Conservation (phyloP, 2,113 vertebrate genomes). For the Solea senegalensis region DNA sequence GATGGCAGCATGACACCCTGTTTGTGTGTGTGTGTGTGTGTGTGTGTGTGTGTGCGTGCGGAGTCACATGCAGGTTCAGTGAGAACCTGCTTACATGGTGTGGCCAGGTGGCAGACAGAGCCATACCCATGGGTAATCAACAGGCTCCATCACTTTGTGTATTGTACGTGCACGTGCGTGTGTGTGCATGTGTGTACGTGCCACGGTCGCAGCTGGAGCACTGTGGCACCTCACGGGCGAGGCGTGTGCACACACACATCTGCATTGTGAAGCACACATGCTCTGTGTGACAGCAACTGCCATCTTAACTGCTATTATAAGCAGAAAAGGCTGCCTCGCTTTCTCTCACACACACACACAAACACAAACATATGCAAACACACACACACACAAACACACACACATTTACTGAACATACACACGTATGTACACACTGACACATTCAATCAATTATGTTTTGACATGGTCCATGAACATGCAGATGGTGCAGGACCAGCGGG, state of each 20-base stretch:
- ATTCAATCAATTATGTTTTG: constrained; percentile 66
- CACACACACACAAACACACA: constrained; percentile 12
- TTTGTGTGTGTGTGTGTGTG: background rate
- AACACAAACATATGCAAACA: constrained; percentile 8
- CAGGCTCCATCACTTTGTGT: constrained; percentile 53
- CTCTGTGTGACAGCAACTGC: constrained; percentile 22
- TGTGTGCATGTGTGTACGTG: constrained; percentile 23
- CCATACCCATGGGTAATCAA: constrained; percentile 58
- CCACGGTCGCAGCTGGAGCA: constrained; percentile 23
- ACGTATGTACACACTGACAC: constrained; percentile 36
- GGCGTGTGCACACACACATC: constrained; percentile 33
- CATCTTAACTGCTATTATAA: constrained; percentile 32
- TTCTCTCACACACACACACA: background rate
- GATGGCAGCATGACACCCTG: constrained; percentile 9
- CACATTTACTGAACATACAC: background rate
- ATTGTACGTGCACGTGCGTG: background rate
- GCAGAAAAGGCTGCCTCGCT: background rate
- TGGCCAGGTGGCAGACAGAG: constrained; percentile 57
- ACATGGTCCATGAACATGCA: constrained; percentile 71
- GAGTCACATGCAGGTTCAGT: constrained; percentile 38
- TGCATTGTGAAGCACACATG: constrained; percentile 48
- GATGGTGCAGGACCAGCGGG: constrained; percentile 77
- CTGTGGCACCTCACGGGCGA: constrained; percentile 31
- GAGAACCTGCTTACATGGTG: constrained; percentile 51
- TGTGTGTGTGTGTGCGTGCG: background rate